Evolutionary conservation across 2,113 vertebrate species (phyloP).

Genomic region (Pogonocichla stellata): DNA sequence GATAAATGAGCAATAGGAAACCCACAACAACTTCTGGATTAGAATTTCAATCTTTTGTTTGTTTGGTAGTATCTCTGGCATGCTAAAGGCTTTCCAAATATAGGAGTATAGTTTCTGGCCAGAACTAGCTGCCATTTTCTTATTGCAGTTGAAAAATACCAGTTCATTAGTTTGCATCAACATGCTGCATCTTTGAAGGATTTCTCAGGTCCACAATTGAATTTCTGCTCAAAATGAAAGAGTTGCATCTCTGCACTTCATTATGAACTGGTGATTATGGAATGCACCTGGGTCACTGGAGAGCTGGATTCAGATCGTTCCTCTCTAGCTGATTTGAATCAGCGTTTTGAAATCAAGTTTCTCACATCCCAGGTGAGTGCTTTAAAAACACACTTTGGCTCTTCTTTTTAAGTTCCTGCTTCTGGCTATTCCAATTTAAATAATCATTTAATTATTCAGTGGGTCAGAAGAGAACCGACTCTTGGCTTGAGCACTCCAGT

Average conservation of each 20-base stretch:
- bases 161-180: conserved; percentile 60
- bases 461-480: not conserved
- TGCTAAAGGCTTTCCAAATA: conserved; percentile 36
- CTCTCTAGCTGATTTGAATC: conserved; percentile 47
- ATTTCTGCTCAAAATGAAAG: conserved; percentile 53
- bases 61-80: conserved; percentile 40
- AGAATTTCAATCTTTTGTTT: not conserved
- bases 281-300: conserved; percentile 56
- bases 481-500: not conserved
- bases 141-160: conserved; percentile 25
- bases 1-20: conserved; percentile 35
- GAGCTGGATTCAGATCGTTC: conserved; percentile 23
- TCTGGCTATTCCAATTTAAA: conserved; percentile 1
- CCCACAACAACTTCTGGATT: conserved; percentile 25
- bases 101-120: conserved; percentile 33
- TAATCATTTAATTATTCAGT: conserved; percentile 2
- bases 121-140: conserved; percentile 47
- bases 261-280: conserved; percentile 57
- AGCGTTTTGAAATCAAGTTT: conserved; percentile 43
- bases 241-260: conserved; percentile 51
- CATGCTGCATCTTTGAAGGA: conserved; percentile 32
- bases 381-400: not conserved
- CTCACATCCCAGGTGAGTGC: conserved; percentile 32
- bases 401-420: conserved; percentile 10
- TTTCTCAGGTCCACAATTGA: conserved; percentile 48